Conservation (phyloP, 2,113 vertebrate species). For the Oreochromis niloticus region DNA sequence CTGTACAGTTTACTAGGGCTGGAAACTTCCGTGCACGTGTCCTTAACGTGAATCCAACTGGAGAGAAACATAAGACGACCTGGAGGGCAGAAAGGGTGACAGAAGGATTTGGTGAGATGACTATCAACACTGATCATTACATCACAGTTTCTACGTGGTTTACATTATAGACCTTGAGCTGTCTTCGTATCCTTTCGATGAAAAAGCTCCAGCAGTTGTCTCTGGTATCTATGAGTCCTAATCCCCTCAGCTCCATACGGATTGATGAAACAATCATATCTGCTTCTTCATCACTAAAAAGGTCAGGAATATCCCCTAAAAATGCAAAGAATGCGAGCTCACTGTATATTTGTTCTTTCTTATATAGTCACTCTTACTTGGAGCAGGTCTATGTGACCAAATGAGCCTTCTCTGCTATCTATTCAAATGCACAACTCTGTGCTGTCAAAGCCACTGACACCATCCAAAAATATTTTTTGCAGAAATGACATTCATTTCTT, state of each 20-base stretch:
- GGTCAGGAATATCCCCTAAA: slow-evolving; percentile 69
- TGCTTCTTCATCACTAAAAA: slow-evolving; percentile 73
- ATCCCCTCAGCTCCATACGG: slow-evolving; percentile 70
- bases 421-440: neutral
- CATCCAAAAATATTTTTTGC: neutral
- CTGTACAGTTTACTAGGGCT: slow-evolving; percentile 65
- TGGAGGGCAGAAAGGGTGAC: neutral
- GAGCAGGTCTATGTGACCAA: neutral
- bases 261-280: slow-evolving; percentile 69
- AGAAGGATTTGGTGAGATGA: neutral
- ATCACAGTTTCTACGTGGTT: neutral
- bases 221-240: slow-evolving; percentile 67
- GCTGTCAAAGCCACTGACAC: neutral
- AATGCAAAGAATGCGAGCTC: neutral
- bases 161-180: slow-evolving; percentile 70
- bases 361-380: neutral
- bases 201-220: slow-evolving; percentile 79
- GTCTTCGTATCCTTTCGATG: slow-evolving; percentile 74
- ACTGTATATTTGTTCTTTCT: neutral
- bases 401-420: neutral
- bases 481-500: neutral
- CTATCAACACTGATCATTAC: neutral
- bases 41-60: slow-evolving; percentile 71
- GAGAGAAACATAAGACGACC: slow-evolving; percentile 77
- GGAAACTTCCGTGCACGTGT: slow-evolving; percentile 69